Evolutionary conservation across 1,140 invertebrate species (phyloP).

Genomic region (Nomia melanderi): DNA sequence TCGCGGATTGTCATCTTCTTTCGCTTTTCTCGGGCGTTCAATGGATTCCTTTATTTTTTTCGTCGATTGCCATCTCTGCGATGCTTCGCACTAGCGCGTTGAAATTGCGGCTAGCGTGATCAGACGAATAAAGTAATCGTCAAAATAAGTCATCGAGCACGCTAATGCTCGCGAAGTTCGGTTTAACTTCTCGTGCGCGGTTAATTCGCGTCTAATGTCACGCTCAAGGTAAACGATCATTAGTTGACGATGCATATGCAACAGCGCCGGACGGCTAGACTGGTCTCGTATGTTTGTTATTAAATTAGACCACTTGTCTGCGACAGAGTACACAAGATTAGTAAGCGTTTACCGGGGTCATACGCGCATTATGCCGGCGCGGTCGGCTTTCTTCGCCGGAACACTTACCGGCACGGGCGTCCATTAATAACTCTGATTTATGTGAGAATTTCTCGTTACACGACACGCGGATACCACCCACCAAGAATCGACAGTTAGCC

Average conservation of each 20-base stretch:
- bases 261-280: background rate
- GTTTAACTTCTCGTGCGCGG: background rate
- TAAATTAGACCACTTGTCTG: slow-evolving; percentile 32
- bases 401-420: slow-evolving; percentile 30
- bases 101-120: no score
- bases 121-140: no score
- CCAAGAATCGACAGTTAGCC: slow-evolving; percentile 63
- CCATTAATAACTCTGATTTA: slow-evolving; percentile 68
- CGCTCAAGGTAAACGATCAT: slow-evolving; percentile 7
- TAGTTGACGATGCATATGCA: slow-evolving; percentile 37
- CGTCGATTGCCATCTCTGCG: background rate
- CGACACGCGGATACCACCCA: slow-evolving; percentile 44
- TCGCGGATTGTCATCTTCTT: slow-evolving; percentile 38
- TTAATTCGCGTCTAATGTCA: background rate
- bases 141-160: no score
- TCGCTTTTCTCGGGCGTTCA: slow-evolving; percentile 13
- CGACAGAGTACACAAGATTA: slow-evolving; percentile 30
- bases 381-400: slow-evolving; percentile 41
- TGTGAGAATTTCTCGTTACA: slow-evolving; percentile 64
- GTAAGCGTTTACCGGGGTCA: slow-evolving; percentile 33
- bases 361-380: slow-evolving; percentile 35
- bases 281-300: slow-evolving; percentile 31
- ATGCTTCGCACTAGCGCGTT: background rate
- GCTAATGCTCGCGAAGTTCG: background rate
- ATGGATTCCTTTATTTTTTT: slow-evolving; percentile 16